Base-by-base conservation (phyloP, 1,140 invertebrate species). In the Carposina sasakii region DNA sequence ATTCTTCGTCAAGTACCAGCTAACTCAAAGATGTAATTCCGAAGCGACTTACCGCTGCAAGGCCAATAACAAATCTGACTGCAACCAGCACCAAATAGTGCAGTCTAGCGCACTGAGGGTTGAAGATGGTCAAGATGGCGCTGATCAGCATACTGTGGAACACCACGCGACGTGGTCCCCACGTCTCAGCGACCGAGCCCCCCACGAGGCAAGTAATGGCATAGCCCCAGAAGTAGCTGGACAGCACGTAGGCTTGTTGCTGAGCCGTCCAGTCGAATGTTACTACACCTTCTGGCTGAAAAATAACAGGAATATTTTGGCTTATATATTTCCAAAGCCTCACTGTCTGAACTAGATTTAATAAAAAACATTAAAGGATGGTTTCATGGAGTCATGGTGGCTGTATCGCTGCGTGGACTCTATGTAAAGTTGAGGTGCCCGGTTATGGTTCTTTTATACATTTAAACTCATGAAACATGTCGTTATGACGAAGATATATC, bases 111-210 rank as follows among this genome's bases (percentile, higher is more conserved):
- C 88, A 89, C 31, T 85, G 82, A 1, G 91, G 93, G 54, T 87
- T 91, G 22, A 91, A 59, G 34, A 91, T 86, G 37, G 92, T 93
- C 59, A 95, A 81, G 13, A 95, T 45, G 0, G 91, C 91, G 8
- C 89, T 88, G 30, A 90, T 64, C n/a, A 91, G 55, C 66, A 91
- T 87, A 13, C 90, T 88, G 51, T 87, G 77, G 48, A 90, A 91
- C 8, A 97, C 90, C 24, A 94, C 89, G 53, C 88, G 86, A 17
- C 92, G 87, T 1, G 91, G 91, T 1, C 92, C 92, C 61, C 91
- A 92, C 61, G 88, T 85, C 60, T 94, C 92, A 2, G 93, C 92
- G 21, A 94, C 73, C 2, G 89, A 86, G 1, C 92, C 93, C 5
- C 90, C 91, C 0, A 91, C 88, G 48, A 92, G 67, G 49, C 64